These are phyloP conservation scores for Drosophila neutralis DNA, from an alignment of 2,888 invertebrate species.

Conservation along the genomic window DNA sequence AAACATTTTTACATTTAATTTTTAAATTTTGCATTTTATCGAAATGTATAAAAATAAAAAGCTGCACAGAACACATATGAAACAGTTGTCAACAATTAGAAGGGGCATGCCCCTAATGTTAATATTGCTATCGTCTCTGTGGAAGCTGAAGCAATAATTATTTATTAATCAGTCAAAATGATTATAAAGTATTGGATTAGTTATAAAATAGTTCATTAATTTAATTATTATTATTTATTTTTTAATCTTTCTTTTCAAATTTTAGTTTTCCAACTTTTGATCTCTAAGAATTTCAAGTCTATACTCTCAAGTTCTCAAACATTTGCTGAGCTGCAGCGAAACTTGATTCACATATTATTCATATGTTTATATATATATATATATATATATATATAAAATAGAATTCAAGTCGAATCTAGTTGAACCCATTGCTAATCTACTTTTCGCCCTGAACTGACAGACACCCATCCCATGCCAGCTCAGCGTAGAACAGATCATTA, in stretches of 20 bases:
- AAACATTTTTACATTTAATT: not conserved
- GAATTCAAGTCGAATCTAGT: slow-evolving; percentile 1
- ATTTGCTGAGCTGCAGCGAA: not conserved
- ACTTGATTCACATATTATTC: not conserved
- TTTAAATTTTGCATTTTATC: not conserved
- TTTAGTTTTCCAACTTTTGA: not conserved
- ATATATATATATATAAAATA: not conserved
- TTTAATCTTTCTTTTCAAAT: too few relatives aligned
- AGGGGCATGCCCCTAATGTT: not conserved
- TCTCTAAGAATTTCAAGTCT: not conserved
- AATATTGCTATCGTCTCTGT: not conserved
- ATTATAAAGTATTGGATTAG: not conserved
- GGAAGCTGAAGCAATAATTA: not conserved
- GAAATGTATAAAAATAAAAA: not conserved
- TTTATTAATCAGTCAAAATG: not conserved
- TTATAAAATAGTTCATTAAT: too few relatives aligned
- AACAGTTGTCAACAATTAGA: not conserved
- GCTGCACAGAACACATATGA: not conserved
- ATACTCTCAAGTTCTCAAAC: not conserved
- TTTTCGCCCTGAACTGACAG: slow-evolving; percentile 15
- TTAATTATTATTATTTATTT: not conserved
- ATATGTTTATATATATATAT: not conserved
- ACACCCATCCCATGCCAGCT: slow-evolving; percentile 14
- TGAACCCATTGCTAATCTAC: slow-evolving; percentile 23
- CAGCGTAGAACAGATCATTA: not conserved